Evolutionary conservation across 2,888 invertebrate species (phyloP), one percentile per base, ranked within the genome.

Genomic region (Macroteleia sp.): DNA sequence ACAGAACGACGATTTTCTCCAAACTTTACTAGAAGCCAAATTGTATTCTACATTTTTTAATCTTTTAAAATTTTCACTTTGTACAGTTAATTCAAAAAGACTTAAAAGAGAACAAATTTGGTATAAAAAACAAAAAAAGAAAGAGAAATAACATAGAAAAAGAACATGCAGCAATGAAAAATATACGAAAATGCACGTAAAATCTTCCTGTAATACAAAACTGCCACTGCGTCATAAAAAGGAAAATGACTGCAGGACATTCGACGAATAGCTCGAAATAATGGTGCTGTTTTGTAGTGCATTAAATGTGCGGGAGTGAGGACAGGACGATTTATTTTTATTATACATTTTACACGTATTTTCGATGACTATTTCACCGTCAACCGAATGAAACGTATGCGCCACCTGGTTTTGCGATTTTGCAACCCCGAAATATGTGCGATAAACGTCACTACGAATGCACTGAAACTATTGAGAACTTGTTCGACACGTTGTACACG

Each of bases 201-300:
- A 75, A 61, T 75, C 42, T 75, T 62, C 34, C 56, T 17, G 44
- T 12, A 36, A 44, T 12, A 44, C 20, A 59, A 67, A 75, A 56
- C 48, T 66, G 64, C 71, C 25, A 48, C 32, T 66, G 59, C 46
- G 44, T 42, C 48, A 32, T 59, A 73, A 66, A 66, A 66, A 34
- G 22, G 46, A 12, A 52, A 52, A 52, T 48, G 34, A 59, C 54
- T 34, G 52, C 57, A 28, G 56, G 57, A 46, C 39, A 30, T 71
- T 32, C 59, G 54, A 30, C 16, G 34, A 30, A 52, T 44, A 46
- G 71, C 22, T 56, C 17, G 66, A 41, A 64, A 74, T 28, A 42
- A 73, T 59, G 74, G 74, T 59, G 50, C 74, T 59, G 64, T 74
- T 74, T 61, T 71, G 71, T 50, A 70, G 61, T 61, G 54, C 61